phyloP scores from a whole-genome alignment of 1,140 invertebrate species.

The Neodiprion fabricii region DNA sequence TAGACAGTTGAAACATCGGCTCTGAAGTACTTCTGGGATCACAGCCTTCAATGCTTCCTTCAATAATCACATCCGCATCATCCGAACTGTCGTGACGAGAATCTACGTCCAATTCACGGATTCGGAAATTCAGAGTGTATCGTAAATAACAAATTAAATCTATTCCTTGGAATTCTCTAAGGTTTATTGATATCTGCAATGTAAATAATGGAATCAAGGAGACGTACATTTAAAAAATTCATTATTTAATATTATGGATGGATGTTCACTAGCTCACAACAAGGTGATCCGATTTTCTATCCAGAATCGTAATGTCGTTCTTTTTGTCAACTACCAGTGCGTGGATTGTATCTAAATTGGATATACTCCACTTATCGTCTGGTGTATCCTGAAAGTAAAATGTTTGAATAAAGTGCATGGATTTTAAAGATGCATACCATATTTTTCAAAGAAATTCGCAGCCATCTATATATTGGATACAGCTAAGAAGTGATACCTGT shows the following conservation, averaged over 20 bases:
- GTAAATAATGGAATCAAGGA: not conserved
- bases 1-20: no score
- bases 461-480: no score
- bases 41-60: not conserved
- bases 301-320: constrained; percentile 29
- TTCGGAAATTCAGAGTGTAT: not conserved
- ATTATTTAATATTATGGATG: constrained; percentile 10
- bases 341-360: constrained; percentile 51
- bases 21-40: not conserved
- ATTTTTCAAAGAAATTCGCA: no score
- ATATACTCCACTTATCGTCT: constrained; percentile 34
- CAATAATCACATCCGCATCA: constrained; percentile 16
- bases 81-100: not conserved
- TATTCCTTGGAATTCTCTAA: constrained; percentile 11
- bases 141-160: constrained; percentile 28
- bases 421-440: no score
- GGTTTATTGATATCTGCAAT: constrained; percentile 26
- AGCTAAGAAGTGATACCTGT: no score
- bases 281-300: constrained; percentile 18
- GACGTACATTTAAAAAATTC: not conserved
- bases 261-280: constrained; percentile 14
- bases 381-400: constrained; percentile 11
- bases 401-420: not conserved
- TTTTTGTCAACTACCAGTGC: constrained; percentile 40
- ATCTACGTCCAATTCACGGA: not conserved